Percentiles rank a stretch among this genome's conserved stretches.
Evolutionary conservation across 2,797 vertebrate genomes (phyloP).

Genomic region (Astyanax mexicanus): DNA sequence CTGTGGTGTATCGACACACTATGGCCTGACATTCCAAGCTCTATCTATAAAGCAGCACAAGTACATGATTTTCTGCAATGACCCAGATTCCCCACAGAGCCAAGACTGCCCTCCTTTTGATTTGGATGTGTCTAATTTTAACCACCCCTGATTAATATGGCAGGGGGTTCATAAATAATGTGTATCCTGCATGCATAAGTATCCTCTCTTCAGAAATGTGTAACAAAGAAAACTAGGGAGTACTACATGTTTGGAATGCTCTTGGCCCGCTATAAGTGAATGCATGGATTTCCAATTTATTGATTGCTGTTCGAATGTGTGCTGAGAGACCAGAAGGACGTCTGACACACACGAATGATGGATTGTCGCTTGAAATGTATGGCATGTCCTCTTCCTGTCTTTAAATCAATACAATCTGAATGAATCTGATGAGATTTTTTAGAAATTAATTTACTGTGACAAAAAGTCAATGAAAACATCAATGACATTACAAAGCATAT

Average conservation of each 20-base stretch:
- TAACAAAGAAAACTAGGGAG: conserved; percentile 28
- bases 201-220: conserved; percentile 31
- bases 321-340: conserved; percentile 38
- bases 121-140: conserved; percentile 79
- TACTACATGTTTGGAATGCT: background rate
- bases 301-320: conserved; percentile 33
- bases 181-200: conserved; percentile 56
- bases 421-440: background rate
- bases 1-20: conserved; percentile 39
- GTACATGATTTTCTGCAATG: conserved; percentile 65
- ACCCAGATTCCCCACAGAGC: conserved; percentile 76
- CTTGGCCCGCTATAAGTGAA: background rate
- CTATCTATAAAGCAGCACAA: conserved; percentile 41
- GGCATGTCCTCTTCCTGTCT: background rate
- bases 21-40: conserved; percentile 31
- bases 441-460: background rate
- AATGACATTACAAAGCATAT: background rate
- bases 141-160: conserved; percentile 68
- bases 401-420: background rate
- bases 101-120: conserved; percentile 79
- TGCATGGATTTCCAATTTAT: background rate
- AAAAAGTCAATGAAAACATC: conserved; percentile 5
- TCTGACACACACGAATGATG: conserved; percentile 43
- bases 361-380: conserved; percentile 35
- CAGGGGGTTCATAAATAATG: conserved; percentile 76